Evolutionary conservation across 2,888 invertebrate genomes (phyloP).

Genomic region (Opisthograptis luteolata): DNA sequence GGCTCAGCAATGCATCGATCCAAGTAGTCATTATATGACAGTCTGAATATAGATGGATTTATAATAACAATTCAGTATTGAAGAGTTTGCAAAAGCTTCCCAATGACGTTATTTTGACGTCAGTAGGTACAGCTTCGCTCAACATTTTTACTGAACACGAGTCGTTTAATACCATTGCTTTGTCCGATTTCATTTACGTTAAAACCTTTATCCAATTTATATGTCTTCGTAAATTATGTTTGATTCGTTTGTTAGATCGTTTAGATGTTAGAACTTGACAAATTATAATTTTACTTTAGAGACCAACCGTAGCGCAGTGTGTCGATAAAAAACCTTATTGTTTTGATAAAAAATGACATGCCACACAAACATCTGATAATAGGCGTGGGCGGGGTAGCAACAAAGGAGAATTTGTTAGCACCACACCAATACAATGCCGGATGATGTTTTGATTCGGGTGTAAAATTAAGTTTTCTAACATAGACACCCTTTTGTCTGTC

Average conservation of each 20-base stretch:
- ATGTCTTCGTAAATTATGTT: slow-evolving; percentile 63
- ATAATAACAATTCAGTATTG: too few species aligned
- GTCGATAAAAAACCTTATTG: slow-evolving; percentile 72
- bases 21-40: too few species aligned
- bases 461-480: slow-evolving; percentile 80
- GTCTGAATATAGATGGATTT: too few species aligned
- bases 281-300: slow-evolving; percentile 58
- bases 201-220: slow-evolving; percentile 8
- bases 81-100: too few species aligned
- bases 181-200: not conserved
- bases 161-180: not conserved
- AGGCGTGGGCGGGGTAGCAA: slow-evolving; percentile 75
- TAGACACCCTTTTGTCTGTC: slow-evolving; percentile 62
- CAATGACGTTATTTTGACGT: too few species aligned
- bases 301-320: slow-evolving; percentile 55
- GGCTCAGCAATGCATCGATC: too few species aligned
- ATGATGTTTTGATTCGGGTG: slow-evolving; percentile 76
- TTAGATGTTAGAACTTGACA: slow-evolving; percentile 51
- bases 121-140: too few species aligned
- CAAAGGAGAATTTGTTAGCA: slow-evolving; percentile 80
- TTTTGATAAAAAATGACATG: slow-evolving; percentile 84
- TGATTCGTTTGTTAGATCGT: slow-evolving; percentile 56
- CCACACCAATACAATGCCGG: slow-evolving; percentile 71
- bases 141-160: too few species aligned
- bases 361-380: slow-evolving; percentile 81